These are phyloP conservation scores for Alectura lathami DNA, from an alignment of 2,113 vertebrate genomes.

Conservation along the genomic window DNA sequence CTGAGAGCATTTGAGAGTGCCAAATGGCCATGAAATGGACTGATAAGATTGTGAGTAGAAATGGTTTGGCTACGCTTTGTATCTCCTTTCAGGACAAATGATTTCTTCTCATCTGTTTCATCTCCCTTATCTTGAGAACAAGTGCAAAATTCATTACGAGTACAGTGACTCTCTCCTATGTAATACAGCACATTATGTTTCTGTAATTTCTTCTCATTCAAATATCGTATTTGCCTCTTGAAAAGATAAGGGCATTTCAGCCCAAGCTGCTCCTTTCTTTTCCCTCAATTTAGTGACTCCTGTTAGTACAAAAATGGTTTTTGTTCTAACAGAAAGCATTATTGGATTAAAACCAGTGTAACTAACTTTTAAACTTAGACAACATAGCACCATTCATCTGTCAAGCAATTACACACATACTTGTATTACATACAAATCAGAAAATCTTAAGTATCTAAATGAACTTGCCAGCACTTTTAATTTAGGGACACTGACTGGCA, in stretches of 20 bases:
- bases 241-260: conserved; percentile 27
- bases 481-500: not conserved
- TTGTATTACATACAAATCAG: not conserved
- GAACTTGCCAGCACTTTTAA: not conserved
- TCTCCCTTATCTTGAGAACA: conserved; percentile 21
- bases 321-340: not conserved
- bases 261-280: not conserved
- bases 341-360: not conserved
- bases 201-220: not conserved
- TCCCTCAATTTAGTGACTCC: not conserved
- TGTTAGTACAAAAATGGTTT: conserved; percentile 3
- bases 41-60: conserved; percentile 8
- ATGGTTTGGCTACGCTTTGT: not conserved
- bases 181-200: not conserved
- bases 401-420: not conserved
- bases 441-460: not conserved
- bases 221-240: not conserved
- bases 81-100: not conserved
- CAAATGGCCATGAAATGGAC: not conserved
- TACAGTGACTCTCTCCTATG: not conserved
- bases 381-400: not conserved
- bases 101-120: conserved; percentile 20
- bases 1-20: conserved; percentile 15
- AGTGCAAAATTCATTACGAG: conserved; percentile 21
- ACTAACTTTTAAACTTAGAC: not conserved